Base-by-base conservation (phyloP, 2,888 invertebrate genomes). In the Apomyelois bistriatella region DNA sequence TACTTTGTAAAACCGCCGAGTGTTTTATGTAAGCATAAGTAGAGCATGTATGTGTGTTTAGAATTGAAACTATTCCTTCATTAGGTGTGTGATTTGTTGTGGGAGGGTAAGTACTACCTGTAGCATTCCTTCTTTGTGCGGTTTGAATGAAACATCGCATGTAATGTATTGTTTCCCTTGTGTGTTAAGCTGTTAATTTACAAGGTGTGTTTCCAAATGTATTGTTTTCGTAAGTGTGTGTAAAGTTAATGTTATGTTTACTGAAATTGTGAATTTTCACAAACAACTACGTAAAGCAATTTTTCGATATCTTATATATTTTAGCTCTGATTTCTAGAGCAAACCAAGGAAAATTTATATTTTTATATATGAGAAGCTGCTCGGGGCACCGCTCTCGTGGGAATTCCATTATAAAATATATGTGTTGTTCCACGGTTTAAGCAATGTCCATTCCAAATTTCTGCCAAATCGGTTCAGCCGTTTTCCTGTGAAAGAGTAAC, bases 11-110 rank as follows among this genome's bases (percentile, higher is more conserved):
- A 74, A 72, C 69, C 74, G 70, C 72, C 73, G 81, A 72, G 79
- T 84, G 80, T 80, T 85, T 70, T 84, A 88, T 86, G 88, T 88
- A 89, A 88, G 88, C 87, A 84, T 86, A 75, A 82, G 79, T 69
- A 71, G 72, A 81, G 88, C 87, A 88, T 88, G 87, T 79, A 55
- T 84, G 74, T 83, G 81, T 85, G 79, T 84, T 74, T 88, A 87
- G 85, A 76, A 66, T 74, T 74, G 61, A 61, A 72, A 66, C 60
- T 62, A 62, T 66, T 65, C 69, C 72, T 73, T 72, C 73, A 70
- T 72, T 85, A 82, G 81, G 81, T 83, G 85, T 79, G 66, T 74
- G 71, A 74, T 77, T 74, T 70, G 66, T 79, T 73, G 61, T 76
- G 61, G 55, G 59, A 62, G 65, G 88, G 88, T 88, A 83, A 87